Evolutionary conservation across 1,140 invertebrate genomes (phyloP).

Genomic region (Caenorhabditis inopinata): DNA sequence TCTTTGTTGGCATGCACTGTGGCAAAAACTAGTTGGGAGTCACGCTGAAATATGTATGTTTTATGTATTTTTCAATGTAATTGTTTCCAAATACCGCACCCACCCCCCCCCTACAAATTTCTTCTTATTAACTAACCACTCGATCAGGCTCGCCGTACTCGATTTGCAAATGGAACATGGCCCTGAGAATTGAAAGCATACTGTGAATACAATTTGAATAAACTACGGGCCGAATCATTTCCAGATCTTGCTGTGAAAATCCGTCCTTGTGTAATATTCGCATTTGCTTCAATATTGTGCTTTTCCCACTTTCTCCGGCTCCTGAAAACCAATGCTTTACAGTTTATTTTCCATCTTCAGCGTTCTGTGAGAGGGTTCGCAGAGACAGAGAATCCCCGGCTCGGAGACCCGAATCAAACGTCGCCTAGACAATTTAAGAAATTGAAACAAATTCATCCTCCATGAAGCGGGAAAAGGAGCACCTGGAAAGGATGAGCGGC

Average conservation of each 20-base stretch:
- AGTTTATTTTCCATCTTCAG: no score
- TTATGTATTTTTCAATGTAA: no score
- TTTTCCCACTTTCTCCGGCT: conserved; percentile 69
- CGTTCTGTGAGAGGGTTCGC: no score
- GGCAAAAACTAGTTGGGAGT: conserved; percentile 64
- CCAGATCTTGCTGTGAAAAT: conserved; percentile 63
- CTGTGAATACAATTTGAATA: conserved; percentile 65
- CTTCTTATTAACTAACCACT: conserved; percentile 51
- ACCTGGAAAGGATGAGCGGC: no score
- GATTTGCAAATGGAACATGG: conserved; percentile 66
- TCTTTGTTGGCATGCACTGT: conserved; percentile 66
- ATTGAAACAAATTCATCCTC: no score
- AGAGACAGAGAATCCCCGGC: no score
- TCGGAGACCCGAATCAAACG: no score
- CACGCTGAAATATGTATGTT: conserved; percentile 52
- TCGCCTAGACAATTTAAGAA: no score
- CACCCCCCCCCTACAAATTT: no score
- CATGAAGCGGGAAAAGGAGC: no score
- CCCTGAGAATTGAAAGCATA: conserved; percentile 64
- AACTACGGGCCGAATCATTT: conserved; percentile 65
- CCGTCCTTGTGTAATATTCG: conserved; percentile 58
- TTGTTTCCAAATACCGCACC: no score
- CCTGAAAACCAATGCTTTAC: conserved; percentile 45
- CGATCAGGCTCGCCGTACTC: conserved; percentile 62
- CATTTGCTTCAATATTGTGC: conserved; percentile 69